A percentile compares a stretch with the other conserved stretches of the same genome.
Evolutionary conservation across 2,797 vertebrate genomes (phyloP).

Genomic region (Sylvilagus floridanus): DNA sequence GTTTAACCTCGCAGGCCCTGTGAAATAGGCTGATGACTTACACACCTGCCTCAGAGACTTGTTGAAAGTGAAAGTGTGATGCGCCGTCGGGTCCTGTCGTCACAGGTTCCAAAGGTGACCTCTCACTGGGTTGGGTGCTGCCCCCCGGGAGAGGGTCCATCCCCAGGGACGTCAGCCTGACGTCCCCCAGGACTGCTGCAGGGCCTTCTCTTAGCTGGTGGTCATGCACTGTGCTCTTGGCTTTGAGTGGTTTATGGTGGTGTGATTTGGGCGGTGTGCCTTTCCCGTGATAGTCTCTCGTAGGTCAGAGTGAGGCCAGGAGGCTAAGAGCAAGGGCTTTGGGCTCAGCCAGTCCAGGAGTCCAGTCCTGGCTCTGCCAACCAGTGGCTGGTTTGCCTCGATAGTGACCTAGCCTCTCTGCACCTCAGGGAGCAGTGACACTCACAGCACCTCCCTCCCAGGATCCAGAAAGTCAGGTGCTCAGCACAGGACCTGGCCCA

Average conservation of each 20-base stretch:
- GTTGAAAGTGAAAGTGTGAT: neutral
- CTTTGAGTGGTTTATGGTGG: neutral
- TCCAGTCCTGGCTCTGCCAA: neutral
- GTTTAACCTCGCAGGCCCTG: neutral
- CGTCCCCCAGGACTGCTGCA: neutral
- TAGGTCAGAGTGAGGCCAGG: neutral
- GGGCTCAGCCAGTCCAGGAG: neutral
- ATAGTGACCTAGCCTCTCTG: neutral
- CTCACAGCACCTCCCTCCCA: neutral
- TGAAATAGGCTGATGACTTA: neutral
- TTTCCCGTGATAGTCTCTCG: neutral
- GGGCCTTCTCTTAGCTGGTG: neutral
- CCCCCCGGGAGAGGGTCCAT: neutral
- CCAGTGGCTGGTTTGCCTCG: neutral
- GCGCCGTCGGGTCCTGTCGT: neutral
- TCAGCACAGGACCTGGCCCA: rapidly evolving
- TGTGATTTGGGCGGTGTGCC: neutral
- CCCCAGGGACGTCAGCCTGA: neutral
- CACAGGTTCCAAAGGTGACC: neutral
- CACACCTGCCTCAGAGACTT: neutral
- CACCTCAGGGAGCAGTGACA: neutral
- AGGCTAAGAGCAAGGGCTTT: neutral
- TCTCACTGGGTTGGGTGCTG: neutral
- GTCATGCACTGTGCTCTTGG: neutral
- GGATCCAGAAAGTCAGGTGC: neutral